Conservation (phyloP, 2,797 vertebrate species). For the Aviceda leuphotes region DNA sequence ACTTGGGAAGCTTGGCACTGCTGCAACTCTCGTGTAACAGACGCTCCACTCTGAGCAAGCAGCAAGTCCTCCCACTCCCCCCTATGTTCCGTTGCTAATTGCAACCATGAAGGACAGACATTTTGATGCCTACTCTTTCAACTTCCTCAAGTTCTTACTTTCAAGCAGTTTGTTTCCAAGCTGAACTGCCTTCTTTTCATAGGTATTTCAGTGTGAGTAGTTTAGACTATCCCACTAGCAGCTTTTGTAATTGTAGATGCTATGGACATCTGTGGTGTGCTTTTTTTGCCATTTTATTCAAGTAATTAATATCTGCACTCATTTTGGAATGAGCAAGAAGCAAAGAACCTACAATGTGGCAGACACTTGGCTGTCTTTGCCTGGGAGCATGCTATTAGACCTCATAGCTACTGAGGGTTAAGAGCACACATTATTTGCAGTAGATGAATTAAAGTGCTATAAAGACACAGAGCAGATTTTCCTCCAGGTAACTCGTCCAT, state of each 20-base stretch:
- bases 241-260: constrained; percentile 19
- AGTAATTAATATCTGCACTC: not conserved
- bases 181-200: constrained; percentile 27
- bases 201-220: not conserved
- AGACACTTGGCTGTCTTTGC: not conserved
- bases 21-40: not conserved
- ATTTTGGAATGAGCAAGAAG: not conserved
- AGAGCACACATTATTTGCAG: not conserved
- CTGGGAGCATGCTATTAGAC: not conserved
- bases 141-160: not conserved
- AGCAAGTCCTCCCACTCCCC: not conserved
- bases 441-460: not conserved
- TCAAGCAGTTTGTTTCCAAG: constrained; percentile 34
- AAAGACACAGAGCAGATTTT: not conserved
- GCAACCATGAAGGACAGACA: not conserved
- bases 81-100: not conserved
- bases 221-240: constrained; percentile 40
- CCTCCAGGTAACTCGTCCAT: not conserved
- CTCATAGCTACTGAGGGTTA: not conserved
- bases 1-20: not conserved
- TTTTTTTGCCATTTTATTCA: not conserved
- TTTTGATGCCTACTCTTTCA: not conserved
- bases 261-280: not conserved
- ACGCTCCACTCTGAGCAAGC: not conserved
- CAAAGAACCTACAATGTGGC: not conserved